Evolutionary conservation across 2,113 vertebrate species (phyloP).

Genomic region (Cyprinodon variegatus): DNA sequence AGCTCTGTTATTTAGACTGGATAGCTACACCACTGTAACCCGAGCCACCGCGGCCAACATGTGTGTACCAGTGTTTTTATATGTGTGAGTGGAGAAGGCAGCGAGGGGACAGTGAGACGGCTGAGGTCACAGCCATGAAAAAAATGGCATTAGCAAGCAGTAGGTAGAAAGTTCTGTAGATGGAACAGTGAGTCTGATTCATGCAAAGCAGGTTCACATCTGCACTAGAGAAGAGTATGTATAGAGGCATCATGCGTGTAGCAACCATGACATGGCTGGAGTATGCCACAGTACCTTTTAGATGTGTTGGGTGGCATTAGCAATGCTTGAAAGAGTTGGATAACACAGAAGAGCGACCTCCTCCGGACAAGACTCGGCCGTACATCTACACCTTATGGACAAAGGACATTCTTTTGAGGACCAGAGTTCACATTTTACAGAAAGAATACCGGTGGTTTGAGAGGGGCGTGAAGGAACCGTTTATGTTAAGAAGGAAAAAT

Average conservation of each 20-base stretch:
- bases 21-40: slow-evolving; percentile 96
- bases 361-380: too few species aligned
- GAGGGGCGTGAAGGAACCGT: too few species aligned
- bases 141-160: neutral
- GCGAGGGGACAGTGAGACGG: slow-evolving; percentile 17
- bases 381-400: too few species aligned
- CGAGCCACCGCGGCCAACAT: slow-evolving; percentile 77
- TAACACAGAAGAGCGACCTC: too few species aligned
- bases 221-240: neutral
- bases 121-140: slow-evolving; percentile 21
- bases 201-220: neutral
- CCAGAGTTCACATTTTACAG: too few species aligned
- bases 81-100: slow-evolving; percentile 37
- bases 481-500: too few species aligned
- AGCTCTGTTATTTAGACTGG: slow-evolving; percentile 99
- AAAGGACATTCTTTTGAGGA: too few species aligned
- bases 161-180: neutral
- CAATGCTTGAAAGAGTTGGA: too few species aligned
- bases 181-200: neutral
- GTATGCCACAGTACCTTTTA: too few species aligned
- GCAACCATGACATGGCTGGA: too few species aligned
- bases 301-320: too few species aligned
- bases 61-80: slow-evolving; percentile 17
- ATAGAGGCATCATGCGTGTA: neutral
- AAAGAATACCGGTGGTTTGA: too few species aligned